Percentiles rank a stretch among this genome's conserved stretches.
phyloP scores from a whole-genome alignment of 1,140 invertebrate species.

The Drosophila varians region DNA sequence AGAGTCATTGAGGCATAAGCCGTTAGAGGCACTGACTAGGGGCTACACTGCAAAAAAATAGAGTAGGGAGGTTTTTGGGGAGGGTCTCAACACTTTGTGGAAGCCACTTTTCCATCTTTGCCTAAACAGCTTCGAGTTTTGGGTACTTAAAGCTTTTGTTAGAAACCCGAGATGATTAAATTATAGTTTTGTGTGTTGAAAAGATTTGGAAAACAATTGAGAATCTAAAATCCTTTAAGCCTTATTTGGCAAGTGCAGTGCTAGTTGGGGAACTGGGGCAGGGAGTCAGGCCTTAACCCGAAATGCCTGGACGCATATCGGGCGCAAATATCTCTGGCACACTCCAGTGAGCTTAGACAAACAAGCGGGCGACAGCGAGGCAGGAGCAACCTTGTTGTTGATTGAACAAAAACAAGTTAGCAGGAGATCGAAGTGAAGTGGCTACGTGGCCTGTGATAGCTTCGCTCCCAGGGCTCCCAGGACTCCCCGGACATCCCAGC shows the following conservation, averaged over 20 bases:
- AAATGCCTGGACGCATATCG: slow-evolving; percentile 65
- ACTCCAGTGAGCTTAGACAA: slow-evolving; percentile 76
- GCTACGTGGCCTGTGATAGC: slow-evolving; percentile 53
- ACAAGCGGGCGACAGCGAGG: slow-evolving; percentile 48
- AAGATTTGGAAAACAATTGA: too few species aligned
- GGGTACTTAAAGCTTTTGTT: too few species aligned
- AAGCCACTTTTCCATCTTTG: neutral
- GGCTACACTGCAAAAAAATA: neutral
- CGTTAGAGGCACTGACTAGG: neutral
- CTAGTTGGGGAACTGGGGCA: slow-evolving; percentile 4
- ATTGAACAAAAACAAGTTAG: slow-evolving; percentile 75
- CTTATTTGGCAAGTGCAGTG: neutral
- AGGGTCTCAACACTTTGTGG: too few species aligned
- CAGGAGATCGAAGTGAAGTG: slow-evolving; percentile 31
- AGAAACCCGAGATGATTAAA: neutral
- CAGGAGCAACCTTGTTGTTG: slow-evolving; percentile 64
- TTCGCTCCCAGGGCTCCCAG: slow-evolving; percentile 3
- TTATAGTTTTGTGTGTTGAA: neutral
- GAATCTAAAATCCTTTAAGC: neutral
- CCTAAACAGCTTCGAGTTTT: neutral
- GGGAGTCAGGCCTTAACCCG: slow-evolving; percentile 38
- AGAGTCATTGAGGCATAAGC: slow-evolving; percentile 52
- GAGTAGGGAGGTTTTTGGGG: too few species aligned
- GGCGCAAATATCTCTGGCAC: slow-evolving; percentile 72
- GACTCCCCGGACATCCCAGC: slow-evolving; percentile 8